These are phyloP conservation scores for Charadrius vociferus DNA, from an alignment of 2,113 vertebrate genomes.

Conservation along the genomic window DNA sequence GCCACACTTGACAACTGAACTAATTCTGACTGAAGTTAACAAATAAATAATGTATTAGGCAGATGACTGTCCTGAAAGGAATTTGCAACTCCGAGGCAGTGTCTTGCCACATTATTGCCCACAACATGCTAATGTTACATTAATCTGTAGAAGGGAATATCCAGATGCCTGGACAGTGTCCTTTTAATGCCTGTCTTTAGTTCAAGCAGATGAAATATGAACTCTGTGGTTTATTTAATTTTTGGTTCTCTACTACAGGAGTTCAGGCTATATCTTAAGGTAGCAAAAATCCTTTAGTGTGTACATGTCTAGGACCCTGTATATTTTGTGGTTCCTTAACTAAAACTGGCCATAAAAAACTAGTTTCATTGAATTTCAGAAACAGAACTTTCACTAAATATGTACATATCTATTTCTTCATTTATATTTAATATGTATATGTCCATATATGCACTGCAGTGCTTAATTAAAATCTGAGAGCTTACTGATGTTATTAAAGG, in stretches of 20 bases:
- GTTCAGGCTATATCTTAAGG: background rate
- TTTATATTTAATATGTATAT: background rate
- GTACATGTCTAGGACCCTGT: background rate
- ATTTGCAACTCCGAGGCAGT: background rate
- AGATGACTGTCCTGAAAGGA: background rate
- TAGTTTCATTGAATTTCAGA: background rate
- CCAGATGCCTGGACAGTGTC: background rate
- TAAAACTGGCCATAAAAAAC: background rate
- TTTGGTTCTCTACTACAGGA: background rate
- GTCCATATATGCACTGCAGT: background rate
- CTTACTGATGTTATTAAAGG: too few species aligned
- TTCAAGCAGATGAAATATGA: background rate
- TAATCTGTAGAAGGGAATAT: background rate
- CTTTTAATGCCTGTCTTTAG: background rate
- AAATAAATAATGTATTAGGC: background rate
- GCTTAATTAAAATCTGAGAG: too few species aligned
- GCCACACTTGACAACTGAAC: accelerated
- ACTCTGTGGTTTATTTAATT: background rate
- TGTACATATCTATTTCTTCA: background rate
- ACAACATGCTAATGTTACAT: background rate
- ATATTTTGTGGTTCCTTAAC: background rate
- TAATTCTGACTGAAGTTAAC: background rate
- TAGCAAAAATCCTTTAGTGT: background rate
- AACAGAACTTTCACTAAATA: background rate
- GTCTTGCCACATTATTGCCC: background rate